Evolutionary conservation across 2,888 invertebrate species (phyloP).

Genomic region (Phyllotreta cruciferae): DNA sequence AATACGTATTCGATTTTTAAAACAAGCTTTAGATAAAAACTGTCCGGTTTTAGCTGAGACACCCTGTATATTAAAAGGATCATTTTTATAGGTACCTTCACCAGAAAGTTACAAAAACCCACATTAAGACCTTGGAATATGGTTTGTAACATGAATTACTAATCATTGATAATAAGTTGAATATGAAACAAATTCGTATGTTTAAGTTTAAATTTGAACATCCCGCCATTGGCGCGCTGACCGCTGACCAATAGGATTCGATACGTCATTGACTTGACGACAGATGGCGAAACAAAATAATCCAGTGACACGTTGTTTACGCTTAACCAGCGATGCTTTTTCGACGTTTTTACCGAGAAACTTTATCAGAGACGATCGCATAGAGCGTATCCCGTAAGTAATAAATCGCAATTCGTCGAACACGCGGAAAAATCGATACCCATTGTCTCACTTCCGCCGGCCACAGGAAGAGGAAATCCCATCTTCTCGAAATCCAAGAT

Average conservation of each 20-base stretch:
- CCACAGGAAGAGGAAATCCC: slow-evolving; percentile 71
- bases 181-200: background rate
- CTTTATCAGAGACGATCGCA: slow-evolving; percentile 8
- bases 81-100: no score
- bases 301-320: slow-evolving; percentile 34
- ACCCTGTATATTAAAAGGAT: no score
- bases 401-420: slow-evolving; percentile 14
- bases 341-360: slow-evolving; percentile 16
- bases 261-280: slow-evolving; percentile 20
- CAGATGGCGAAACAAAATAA: slow-evolving; percentile 28
- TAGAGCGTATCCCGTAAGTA: slow-evolving; percentile 31
- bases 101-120: no score
- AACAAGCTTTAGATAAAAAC: no score
- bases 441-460: slow-evolving; percentile 57
- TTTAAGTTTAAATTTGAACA: slow-evolving; percentile 21
- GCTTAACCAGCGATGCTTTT: slow-evolving; percentile 25
- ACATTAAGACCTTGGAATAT: no score
- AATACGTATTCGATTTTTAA: no score
- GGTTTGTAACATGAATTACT: no score
- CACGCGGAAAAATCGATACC: slow-evolving; percentile 37
- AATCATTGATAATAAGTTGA: no score
- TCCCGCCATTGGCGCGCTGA: slow-evolving; percentile 15
- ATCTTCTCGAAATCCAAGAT: slow-evolving; percentile 58
- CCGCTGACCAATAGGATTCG: slow-evolving; percentile 6
- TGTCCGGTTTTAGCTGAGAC: no score